Evolutionary conservation across 2,113 vertebrate genomes (phyloP).

Genomic region (Elanoides forficatus): DNA sequence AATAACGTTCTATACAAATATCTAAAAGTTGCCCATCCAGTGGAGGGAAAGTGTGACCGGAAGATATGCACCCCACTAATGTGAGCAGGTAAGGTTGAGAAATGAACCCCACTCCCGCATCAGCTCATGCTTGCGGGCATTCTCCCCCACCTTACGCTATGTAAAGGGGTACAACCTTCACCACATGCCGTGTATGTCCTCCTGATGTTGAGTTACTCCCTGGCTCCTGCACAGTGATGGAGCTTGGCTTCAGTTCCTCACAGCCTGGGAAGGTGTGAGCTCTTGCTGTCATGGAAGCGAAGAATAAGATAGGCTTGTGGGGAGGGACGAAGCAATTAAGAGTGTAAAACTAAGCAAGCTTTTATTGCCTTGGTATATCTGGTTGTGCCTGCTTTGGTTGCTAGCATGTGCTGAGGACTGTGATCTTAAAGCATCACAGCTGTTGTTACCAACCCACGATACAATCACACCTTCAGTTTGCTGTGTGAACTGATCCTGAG

Average conservation of each 20-base stretch:
- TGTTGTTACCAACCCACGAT: neutral
- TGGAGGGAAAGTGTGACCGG: neutral
- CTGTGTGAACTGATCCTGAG: neutral
- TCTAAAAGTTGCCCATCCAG: neutral
- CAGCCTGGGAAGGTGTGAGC: neutral
- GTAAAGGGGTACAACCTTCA: neutral
- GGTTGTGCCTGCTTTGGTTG: neutral
- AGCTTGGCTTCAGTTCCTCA: neutral
- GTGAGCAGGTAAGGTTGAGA: neutral
- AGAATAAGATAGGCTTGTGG: neutral
- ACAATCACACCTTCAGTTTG: neutral
- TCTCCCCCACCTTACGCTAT: neutral
- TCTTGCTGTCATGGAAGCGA: neutral
- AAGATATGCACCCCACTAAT: neutral
- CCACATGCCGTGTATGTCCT: accelerated
- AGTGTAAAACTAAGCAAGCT: neutral
- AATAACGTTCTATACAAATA: neutral
- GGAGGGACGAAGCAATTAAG: neutral
- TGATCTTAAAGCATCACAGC: neutral
- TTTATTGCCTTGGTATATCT: neutral
- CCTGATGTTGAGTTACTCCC: neutral
- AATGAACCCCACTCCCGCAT: neutral
- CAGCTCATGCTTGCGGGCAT: neutral
- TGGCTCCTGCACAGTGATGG: neutral
- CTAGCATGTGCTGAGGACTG: neutral